Evolutionary conservation across 2,888 invertebrate genomes (phyloP).

Genomic region (Brachyptera putata): DNA sequence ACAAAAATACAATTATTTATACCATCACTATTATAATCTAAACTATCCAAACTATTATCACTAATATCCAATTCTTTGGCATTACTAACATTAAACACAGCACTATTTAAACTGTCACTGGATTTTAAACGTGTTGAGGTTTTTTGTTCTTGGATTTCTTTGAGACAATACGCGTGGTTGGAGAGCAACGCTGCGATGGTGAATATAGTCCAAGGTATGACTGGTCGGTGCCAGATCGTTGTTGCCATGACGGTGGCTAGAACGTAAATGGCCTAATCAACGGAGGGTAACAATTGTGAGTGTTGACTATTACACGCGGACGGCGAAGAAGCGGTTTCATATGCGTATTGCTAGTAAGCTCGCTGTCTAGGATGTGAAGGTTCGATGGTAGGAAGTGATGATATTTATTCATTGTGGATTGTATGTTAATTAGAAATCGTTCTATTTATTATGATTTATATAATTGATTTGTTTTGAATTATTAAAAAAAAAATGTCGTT

Average conservation of each 20-base stretch:
- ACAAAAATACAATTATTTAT: background rate
- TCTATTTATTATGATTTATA: too few species aligned
- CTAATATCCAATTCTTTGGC: background rate
- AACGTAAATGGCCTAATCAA: background rate
- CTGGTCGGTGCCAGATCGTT: background rate
- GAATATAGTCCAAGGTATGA: too few species aligned
- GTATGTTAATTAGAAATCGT: too few species aligned
- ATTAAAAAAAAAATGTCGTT: too few species aligned
- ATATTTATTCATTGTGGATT: too few species aligned
- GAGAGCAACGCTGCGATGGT: background rate
- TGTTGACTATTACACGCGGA: too few species aligned
- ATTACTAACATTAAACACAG: background rate
- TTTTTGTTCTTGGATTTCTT: background rate
- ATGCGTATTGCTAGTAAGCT: too few species aligned
- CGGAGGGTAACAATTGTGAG: too few species aligned
- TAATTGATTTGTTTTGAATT: too few species aligned
- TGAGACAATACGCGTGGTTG: background rate
- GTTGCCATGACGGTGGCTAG: background rate
- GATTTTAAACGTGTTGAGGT: background rate
- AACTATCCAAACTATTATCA: background rate
- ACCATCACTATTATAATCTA: slow-evolving; percentile 1
- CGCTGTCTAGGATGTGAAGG: too few species aligned
- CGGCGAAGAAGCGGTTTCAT: too few species aligned
- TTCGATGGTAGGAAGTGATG: too few species aligned
- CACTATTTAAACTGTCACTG: background rate